These are phyloP conservation scores for Leptosomus discolor DNA, from an alignment of 2,113 vertebrate species.

Conservation along the genomic window DNA sequence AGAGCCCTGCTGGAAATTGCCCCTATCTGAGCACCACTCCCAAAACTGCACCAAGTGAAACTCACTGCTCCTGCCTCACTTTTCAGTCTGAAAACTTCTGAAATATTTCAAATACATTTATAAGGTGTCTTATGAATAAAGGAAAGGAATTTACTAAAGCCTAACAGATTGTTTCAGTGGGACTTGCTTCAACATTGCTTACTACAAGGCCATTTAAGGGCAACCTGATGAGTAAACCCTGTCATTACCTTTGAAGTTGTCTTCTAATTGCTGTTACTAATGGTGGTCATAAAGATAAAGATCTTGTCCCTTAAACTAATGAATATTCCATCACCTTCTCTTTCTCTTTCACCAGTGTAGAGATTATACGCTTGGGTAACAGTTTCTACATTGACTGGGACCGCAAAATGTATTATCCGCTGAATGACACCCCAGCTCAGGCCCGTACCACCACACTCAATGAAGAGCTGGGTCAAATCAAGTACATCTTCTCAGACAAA, in stretches of 20 bases:
- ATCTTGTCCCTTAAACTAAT: neutral
- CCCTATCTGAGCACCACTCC: neutral
- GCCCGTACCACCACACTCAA: constrained; percentile 94
- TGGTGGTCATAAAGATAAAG: neutral
- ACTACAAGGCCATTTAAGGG: neutral
- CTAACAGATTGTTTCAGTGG: neutral
- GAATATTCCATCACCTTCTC: neutral
- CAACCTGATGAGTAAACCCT: neutral
- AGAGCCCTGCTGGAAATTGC: neutral
- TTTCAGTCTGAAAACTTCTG: neutral
- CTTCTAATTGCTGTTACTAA: neutral
- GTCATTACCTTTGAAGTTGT: neutral
- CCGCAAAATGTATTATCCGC: constrained; percentile 89
- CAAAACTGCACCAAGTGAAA: neutral
- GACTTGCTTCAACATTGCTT: neutral
- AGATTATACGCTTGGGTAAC: constrained; percentile 94
- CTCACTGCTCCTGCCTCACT: neutral
- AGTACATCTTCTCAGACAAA: constrained; percentile 96
- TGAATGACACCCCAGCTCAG: constrained; percentile 84
- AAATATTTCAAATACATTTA: neutral
- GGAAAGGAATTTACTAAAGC: neutral
- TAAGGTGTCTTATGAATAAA: neutral
- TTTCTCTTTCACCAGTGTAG: constrained; percentile 78
- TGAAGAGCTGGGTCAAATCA: constrained; percentile 95
- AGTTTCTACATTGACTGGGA: constrained; percentile 97